phyloP scores from a whole-genome alignment of 64 coral and sea anemone genomes.

The Montipora capricornis region DNA sequence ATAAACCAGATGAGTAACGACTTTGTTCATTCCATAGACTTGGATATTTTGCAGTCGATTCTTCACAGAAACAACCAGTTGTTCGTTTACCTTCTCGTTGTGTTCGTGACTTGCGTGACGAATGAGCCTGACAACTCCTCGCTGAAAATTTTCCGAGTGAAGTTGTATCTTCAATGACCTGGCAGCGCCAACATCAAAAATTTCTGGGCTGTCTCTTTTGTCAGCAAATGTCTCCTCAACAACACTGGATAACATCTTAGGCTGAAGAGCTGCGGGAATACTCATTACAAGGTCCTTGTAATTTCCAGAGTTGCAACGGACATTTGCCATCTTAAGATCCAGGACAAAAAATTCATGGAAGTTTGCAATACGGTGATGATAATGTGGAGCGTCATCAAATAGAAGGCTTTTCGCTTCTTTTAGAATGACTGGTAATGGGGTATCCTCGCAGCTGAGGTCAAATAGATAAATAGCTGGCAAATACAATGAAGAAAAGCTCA shows the following conservation, averaged over 20 bases:
- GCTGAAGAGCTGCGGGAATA: conserved; percentile 45
- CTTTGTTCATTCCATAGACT: conserved; percentile 12
- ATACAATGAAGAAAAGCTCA: neutral
- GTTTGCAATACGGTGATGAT: conserved; percentile 56
- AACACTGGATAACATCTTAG: conserved; percentile 69
- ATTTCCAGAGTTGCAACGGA: conserved; percentile 11
- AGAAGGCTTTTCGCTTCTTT: conserved; percentile 35
- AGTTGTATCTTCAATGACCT: conserved; percentile 12
- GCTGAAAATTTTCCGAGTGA: conserved; percentile 47
- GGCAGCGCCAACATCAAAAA: conserved; percentile 32
- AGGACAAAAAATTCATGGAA: conserved; percentile 42
- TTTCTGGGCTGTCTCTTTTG: neutral
- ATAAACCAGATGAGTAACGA: conserved; percentile 59
- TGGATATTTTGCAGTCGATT: conserved; percentile 14
- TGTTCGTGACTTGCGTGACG: conserved; percentile 55
- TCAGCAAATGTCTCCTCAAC: conserved; percentile 44
- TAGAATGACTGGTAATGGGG: conserved; percentile 18
- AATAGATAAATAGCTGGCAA: conserved; percentile 30
- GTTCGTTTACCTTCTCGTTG: neutral
- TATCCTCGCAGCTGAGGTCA: neutral
- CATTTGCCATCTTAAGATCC: conserved; percentile 39
- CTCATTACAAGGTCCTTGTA: conserved; percentile 30
- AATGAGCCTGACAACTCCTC: conserved; percentile 71
- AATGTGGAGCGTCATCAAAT: conserved; percentile 74
- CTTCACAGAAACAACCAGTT: conserved; percentile 7